These are phyloP conservation scores for Magallana ariakensis DNA, from an alignment of 1,140 invertebrate genomes.

Conservation along the genomic window DNA sequence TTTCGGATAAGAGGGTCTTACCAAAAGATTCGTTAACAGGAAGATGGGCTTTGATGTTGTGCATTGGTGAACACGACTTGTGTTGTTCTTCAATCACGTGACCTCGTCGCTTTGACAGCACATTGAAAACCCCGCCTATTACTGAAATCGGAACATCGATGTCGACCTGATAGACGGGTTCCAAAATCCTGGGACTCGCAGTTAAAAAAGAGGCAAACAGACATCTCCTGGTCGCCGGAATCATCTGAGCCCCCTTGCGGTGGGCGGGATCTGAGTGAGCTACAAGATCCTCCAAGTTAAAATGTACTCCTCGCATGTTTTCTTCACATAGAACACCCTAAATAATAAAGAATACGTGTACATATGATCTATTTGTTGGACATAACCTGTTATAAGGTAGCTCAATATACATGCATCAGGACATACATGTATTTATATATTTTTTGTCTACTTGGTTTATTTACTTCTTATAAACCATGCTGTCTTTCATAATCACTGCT, in stretches of 20 bases:
- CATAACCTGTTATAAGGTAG: too few species aligned
- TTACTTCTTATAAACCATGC: too few species aligned
- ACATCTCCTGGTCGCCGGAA: constrained; percentile 97
- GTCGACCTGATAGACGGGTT: constrained; percentile 93
- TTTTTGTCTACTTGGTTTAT: too few species aligned
- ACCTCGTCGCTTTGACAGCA: constrained; percentile 96
- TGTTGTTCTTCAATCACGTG: constrained; percentile 96
- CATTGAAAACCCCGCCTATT: constrained; percentile 97
- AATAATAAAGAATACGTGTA: constrained; percentile 63
- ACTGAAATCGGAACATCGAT: constrained; percentile 93
- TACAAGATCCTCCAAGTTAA: constrained; percentile 99
- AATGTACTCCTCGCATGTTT: constrained; percentile 96
- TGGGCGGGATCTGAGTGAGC: constrained; percentile 99
- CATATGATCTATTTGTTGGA: too few species aligned
- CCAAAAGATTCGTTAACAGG: constrained; percentile 99
- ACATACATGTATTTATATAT: too few species aligned
- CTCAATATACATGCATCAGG: too few species aligned
- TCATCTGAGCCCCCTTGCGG: constrained; percentile 99
- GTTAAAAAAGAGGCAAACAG: constrained; percentile 97
- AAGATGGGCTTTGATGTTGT: constrained; percentile 98
- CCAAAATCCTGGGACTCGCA: constrained; percentile 94
- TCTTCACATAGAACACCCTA: constrained; percentile 97
- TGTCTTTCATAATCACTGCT: too few species aligned
- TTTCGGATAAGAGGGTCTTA: constrained; percentile 67
- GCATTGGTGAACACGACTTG: constrained; percentile 97